Evolutionary conservation across 2,888 invertebrate species (phyloP), one percentile per base, ranked within the genome.

Genomic region (Nebria salina): DNA sequence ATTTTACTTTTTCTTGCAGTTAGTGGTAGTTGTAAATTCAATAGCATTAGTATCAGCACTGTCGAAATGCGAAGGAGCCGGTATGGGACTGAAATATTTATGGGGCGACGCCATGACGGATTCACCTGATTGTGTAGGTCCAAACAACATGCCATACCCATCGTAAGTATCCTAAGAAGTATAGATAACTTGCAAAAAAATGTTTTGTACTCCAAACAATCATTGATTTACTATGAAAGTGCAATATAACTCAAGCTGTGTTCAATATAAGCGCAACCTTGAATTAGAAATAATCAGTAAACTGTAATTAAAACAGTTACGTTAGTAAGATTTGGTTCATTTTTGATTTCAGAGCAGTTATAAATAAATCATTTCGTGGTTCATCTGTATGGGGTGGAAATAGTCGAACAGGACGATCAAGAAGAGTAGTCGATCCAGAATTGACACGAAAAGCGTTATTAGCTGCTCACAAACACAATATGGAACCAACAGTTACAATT

Each of bases 71-170:
- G 91, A 92, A 87, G 91, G 91, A 82, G 89, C 91, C 82, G 93
- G 93, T 25, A 90, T 91, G 82, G 92, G 93, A 85, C 89, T 96
- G 82, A 96, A 96, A 89, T 97, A 96, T 88, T 91, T 96, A 25
- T 96, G 96, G 93, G 97, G 97, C 20, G 96, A 97, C 88, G 97
- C 97, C 7, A 90, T 97, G 74, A 92, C 92, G 84, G 95, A 95
- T 87, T 92, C 94, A 7, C 89, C 91, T 26, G 94, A 95, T 86
- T 96, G 96, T 85, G 88, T 95, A 77, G 97, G 97, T 25, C 97
- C 97, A 6, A 95, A 95, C 86, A 94, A 96, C 84, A 89, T 92
- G 84, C 94, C 95, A 77, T 97, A 97, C 90, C 97, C 97, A 83
- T 93, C 93, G 97, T 96, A 91, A 91, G 91, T 89, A 85, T 43